Conservation (phyloP, 2,888 invertebrate genomes). For the Conomelus anceps region DNA sequence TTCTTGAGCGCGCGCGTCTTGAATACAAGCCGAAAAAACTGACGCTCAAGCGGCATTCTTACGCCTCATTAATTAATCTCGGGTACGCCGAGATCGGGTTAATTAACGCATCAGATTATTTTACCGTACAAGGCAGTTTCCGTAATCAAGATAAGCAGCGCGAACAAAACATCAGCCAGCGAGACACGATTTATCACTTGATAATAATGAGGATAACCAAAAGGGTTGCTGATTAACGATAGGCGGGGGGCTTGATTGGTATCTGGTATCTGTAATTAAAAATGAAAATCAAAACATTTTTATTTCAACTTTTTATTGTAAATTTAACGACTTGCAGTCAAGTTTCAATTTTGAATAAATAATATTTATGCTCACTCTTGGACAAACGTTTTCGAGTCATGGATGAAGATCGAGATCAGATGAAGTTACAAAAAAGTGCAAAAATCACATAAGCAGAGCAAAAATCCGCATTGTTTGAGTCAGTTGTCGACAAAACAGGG, state of each 20-base stretch:
- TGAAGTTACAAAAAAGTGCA: no score
- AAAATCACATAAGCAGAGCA: no score
- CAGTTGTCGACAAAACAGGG: no score
- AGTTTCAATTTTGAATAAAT: no score
- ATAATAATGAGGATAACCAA: background rate
- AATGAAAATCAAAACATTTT: background rate
- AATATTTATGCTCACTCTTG: no score
- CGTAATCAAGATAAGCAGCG: background rate
- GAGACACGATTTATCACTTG: background rate
- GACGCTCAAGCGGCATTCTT: background rate
- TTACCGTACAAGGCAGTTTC: background rate
- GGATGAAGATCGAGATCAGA: no score
- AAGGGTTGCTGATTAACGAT: background rate
- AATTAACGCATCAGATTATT: background rate
- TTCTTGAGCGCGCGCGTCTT: background rate
- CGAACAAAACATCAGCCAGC: background rate
- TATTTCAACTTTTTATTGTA: no score
- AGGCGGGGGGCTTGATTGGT: background rate
- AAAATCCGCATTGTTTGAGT: no score
- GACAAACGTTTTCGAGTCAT: no score
- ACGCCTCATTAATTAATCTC: background rate
- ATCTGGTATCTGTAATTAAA: background rate
- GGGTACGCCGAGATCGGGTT: background rate
- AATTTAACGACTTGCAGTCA: no score
- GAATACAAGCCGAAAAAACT: background rate